A percentile compares a stretch with the other conserved stretches of the same genome.
Conservation (phyloP, 2,797 vertebrate genomes). For the Anableps anableps region DNA sequence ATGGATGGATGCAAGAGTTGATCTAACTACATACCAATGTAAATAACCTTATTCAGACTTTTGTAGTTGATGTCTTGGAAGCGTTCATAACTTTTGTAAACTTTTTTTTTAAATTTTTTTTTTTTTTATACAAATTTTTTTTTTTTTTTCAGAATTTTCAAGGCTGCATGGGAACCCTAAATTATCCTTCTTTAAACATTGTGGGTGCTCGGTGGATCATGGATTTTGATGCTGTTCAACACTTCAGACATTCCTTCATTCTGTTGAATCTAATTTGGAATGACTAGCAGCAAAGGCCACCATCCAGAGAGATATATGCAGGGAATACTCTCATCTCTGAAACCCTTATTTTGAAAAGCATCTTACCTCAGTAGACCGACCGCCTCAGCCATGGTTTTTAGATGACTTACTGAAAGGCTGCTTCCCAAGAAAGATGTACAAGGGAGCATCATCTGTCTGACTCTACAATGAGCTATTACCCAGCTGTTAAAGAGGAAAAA, state of each 20-base stretch:
- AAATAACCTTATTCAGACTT: background rate
- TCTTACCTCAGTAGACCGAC: conserved; percentile 15
- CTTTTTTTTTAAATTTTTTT: background rate
- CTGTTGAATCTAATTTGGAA: conserved; percentile 26
- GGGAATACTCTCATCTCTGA: conserved; percentile 8
- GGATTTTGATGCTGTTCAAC: background rate
- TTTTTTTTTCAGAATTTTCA: background rate
- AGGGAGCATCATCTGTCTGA: conserved; percentile 11
- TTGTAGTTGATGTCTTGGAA: background rate
- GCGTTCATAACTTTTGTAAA: background rate
- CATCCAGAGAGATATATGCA: background rate
- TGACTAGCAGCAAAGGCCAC: conserved; percentile 16
- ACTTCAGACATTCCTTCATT: background rate
- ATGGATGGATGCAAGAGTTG: background rate
- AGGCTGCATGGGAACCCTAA: background rate
- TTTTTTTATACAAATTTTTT: background rate
- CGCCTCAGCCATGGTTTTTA: conserved; percentile 21
- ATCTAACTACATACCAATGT: background rate
- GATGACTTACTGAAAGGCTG: conserved; percentile 26
- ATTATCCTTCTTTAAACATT: background rate
- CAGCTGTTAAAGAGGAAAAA: conserved; percentile 32
- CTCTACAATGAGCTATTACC: conserved; percentile 16
- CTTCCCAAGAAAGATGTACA: conserved; percentile 14
- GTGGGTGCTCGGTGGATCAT: background rate
- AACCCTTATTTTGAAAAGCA: background rate